Base-by-base conservation (phyloP, 2,113 vertebrate species). In the cat (Felis catus) region DNA sequence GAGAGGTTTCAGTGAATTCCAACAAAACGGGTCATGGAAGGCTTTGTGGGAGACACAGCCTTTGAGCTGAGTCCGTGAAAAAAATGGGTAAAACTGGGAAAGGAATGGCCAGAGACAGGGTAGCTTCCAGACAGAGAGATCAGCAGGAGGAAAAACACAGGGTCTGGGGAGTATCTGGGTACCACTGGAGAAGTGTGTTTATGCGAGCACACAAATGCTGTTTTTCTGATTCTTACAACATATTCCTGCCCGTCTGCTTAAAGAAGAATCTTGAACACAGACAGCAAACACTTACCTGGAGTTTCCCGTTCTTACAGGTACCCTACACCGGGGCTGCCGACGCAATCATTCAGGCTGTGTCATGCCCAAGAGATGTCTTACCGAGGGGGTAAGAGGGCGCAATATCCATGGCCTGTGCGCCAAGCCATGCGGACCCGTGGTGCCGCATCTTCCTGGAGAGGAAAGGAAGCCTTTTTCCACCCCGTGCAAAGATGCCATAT, bases 351-450 rank as follows among this genome's bases (percentile, higher is more conserved):
- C 14, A 80, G 21, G 1, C 13, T 58, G 7, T 58, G 13, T 53
- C 70, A 7, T 63, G 15, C 33, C 48, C 29, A n/a, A 25, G 25
- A 61, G 23, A 15, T 5, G 5, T 2, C 29, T 27, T 65, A 2
- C 29, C 4, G 19, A n/a, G 1, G n/a, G 81, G 21, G 1, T 6
- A 0, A 13, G 53, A 31, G 25, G 36, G 12, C 16, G 1, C 41
- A 4, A 19, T 4, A 27, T 5, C 23, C 11, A 61, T 39, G 39
- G 39, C 39, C 61, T 27, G 11, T 66, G 48, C 4, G 0, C 48
- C 19, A 18, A 4, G 7, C 33, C 7, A 0, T 1, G 21, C 5
- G 7, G 0, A 21, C 16, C 8, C 1, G 48, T 3, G 41, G 45
- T 13, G 21, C 45, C 10, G 12, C 13, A 2, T 12, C 76, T 48